Evolutionary conservation across 2,888 invertebrate species (phyloP), one percentile per base, ranked within the genome.

Genomic region (Pseudococcus viburni): DNA sequence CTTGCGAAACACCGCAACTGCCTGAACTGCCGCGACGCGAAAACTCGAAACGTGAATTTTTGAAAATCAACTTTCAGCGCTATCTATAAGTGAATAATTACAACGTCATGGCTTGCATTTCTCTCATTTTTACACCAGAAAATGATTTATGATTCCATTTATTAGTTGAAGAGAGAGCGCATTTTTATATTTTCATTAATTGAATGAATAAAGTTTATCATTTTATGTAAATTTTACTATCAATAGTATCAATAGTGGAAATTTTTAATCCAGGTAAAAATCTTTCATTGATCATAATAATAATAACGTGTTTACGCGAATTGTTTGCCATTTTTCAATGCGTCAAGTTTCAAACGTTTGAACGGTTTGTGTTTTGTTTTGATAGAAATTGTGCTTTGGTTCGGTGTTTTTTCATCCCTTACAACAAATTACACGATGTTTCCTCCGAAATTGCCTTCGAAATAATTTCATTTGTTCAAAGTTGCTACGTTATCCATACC

Each of bases 131-230:
- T 19, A 0, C 46, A 83, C 1, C 12, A 11, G n/a, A n/a, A 42
- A 17, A 19, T 83, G 46, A 19, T 42, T 42, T 33, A 42, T 83
- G 42, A 46, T 83, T 83, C 19, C 80, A 19, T 46, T 1, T 46
- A 33, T 46, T 19, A 83, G 42, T 39, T 77, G 17, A 46, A 83
- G 46, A 83, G 80, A 46, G 80, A 83, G 80, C 80, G 26, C 46
- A 26, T 83, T 46, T 46, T 83, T 46, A n/a, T 83, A 39, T 73
- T 26, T 73, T 73, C 33, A 0, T 73, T 33, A n/a, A n/a, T 6
- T 73, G 1, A 2, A 2, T 33, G 26, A 42, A 42, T 73, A 15
- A 39, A 33, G 22, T 73, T 73, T 17, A 73, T 73, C 33, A 73
- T 26, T 33, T 73, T 33, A 73, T 73, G 59, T 64, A 64, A 64